phyloP scores from a whole-genome alignment of 1,140 invertebrate species.

The Hydropsyche tenuis region DNA sequence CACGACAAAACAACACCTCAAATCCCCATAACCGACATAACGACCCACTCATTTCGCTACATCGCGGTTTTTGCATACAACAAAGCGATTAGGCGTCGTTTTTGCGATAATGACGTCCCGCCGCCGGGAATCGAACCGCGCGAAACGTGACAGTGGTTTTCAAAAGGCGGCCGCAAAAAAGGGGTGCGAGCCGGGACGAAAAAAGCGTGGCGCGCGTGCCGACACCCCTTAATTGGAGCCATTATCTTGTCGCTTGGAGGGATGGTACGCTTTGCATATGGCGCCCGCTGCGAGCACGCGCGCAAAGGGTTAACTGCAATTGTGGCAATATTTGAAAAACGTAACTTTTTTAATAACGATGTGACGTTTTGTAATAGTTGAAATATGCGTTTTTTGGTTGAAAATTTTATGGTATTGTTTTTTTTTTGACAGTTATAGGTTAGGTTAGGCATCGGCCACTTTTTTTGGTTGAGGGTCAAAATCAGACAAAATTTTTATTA shows the following conservation, averaged over 20 bases:
- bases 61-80: conserved; percentile 33
- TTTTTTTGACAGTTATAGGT: too few species aligned
- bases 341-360: too few species aligned
- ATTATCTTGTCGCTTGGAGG: conserved; percentile 34
- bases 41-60: neutral
- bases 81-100: conserved; percentile 31
- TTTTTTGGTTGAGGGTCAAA: too few species aligned
- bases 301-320: conserved; percentile 30
- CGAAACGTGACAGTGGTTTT: conserved; percentile 28
- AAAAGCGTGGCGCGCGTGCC: conserved; percentile 29
- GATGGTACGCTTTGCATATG: conserved; percentile 20
- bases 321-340: too few species aligned
- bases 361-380: too few species aligned
- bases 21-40: neutral
- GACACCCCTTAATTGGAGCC: conserved; percentile 28
- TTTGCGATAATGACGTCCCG: conserved; percentile 24
- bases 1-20: too few species aligned
- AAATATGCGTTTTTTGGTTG: too few species aligned
- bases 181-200: neutral
- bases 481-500: too few species aligned
- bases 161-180: conserved; percentile 28
- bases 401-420: too few species aligned
- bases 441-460: too few species aligned
- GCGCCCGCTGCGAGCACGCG: neutral
- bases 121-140: conserved; percentile 27